Percentiles rank a stretch among this genome's conserved stretches.
These are phyloP conservation scores for Trematomus bernacchii DNA, from an alignment of 2,797 vertebrate species.

Conservation along the genomic window DNA sequence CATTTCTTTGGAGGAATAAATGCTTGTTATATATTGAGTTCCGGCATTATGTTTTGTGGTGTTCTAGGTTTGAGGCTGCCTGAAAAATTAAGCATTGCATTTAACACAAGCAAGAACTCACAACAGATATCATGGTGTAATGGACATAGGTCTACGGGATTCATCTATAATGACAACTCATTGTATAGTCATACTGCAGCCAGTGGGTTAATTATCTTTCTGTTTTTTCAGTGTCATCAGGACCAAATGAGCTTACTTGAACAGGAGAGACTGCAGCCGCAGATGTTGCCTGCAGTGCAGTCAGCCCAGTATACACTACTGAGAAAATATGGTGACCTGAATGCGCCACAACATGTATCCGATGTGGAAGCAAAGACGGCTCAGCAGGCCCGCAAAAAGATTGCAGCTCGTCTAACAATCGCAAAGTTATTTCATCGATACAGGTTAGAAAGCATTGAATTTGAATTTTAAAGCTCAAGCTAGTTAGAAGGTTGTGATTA, in stretches of 20 bases:
- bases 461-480: neutral
- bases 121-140: neutral
- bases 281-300: neutral
- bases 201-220: neutral
- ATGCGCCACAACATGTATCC: neutral
- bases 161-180: neutral
- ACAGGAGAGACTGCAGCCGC: neutral
- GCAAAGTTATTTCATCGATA: conserved; percentile 22
- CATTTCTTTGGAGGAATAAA: neutral
- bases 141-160: neutral
- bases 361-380: neutral
- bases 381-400: neutral
- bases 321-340: neutral
- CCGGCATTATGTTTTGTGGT: neutral
- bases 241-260: neutral
- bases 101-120: neutral
- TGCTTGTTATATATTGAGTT: neutral
- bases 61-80: neutral
- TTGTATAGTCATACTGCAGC: neutral
- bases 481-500: neutral
- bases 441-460: conserved; percentile 20
- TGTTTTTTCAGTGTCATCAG: neutral
- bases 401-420: neutral
- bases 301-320: neutral
- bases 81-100: neutral